Conservation (phyloP, 2,113 vertebrate species). For the Quiscalus mexicanus region DNA sequence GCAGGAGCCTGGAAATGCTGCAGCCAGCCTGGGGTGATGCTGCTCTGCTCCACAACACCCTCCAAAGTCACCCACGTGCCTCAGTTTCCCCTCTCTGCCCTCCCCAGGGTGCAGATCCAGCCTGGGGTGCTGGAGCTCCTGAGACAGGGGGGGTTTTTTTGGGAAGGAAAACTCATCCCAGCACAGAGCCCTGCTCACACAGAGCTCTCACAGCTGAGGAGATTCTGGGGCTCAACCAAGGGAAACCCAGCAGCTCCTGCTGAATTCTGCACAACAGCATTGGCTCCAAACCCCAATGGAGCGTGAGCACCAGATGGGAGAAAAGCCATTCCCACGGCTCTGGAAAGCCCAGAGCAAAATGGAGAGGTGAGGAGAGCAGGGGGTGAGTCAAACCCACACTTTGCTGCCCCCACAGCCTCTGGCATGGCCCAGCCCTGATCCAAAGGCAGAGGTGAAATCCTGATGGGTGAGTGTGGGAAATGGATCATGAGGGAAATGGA, state of each 20-base stretch:
- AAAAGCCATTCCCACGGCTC: not conserved
- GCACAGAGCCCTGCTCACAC: fast-evolving
- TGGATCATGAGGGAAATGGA: not conserved
- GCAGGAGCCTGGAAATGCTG: not conserved
- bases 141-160: fast-evolving
- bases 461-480: fast-evolving
- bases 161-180: not conserved
- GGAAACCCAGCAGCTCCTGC: not conserved
- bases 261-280: not conserved
- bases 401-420: not conserved
- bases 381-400: not conserved
- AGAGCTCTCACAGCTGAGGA: fast-evolving
- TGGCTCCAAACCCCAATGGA: not conserved
- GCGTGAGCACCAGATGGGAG: not conserved
- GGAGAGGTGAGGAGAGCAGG: not conserved
- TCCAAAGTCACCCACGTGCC: not conserved
- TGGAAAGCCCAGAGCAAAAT: not conserved
- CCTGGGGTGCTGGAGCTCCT: not conserved
- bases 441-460: not conserved
- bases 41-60: not conserved
- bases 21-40: not conserved
- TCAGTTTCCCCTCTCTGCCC: not conserved
- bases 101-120: not conserved
- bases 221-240: not conserved
- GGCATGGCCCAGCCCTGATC: not conserved